A percentile compares a stretch with the other conserved stretches of the same genome.
phyloP scores from a whole-genome alignment of 2,888 invertebrate genomes.

The Metellina segmentata region DNA sequence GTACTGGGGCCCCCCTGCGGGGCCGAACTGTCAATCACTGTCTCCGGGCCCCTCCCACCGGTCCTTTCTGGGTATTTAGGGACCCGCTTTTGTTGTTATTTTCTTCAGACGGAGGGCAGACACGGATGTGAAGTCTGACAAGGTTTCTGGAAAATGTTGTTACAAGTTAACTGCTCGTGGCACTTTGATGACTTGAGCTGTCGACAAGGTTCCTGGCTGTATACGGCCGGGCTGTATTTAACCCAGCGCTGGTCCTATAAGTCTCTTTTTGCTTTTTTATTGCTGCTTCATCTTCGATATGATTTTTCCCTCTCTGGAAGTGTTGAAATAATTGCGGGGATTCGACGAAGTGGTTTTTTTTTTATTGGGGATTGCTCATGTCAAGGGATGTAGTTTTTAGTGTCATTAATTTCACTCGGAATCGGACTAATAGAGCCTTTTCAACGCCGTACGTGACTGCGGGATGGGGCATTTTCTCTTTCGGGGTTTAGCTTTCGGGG shows the following conservation, averaged over 20 bases:
- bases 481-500: no score
- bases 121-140: constrained; percentile 38
- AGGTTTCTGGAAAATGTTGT: constrained; percentile 52
- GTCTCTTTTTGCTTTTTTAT: not conserved
- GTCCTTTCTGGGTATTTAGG: constrained; percentile 61
- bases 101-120: not conserved
- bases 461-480: not conserved
- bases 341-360: not conserved
- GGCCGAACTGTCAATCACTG: constrained; percentile 68
- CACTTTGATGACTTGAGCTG: constrained; percentile 43
- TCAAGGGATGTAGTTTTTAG: not conserved
- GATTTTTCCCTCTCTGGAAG: not conserved
- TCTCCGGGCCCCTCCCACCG: constrained; percentile 62
- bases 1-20: constrained; percentile 55
- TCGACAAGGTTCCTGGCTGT: not conserved
- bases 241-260: not conserved
- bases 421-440: constrained; percentile 1
- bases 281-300: not conserved
- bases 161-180: constrained; percentile 52
- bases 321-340: not conserved
- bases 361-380: not conserved
- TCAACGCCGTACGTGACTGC: not conserved
- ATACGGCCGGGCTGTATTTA: not conserved
- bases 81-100: constrained; percentile 33
- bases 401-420: not conserved